phyloP scores from a whole-genome alignment of 1,140 invertebrate genomes.

The Lepidurus couesii region DNA sequence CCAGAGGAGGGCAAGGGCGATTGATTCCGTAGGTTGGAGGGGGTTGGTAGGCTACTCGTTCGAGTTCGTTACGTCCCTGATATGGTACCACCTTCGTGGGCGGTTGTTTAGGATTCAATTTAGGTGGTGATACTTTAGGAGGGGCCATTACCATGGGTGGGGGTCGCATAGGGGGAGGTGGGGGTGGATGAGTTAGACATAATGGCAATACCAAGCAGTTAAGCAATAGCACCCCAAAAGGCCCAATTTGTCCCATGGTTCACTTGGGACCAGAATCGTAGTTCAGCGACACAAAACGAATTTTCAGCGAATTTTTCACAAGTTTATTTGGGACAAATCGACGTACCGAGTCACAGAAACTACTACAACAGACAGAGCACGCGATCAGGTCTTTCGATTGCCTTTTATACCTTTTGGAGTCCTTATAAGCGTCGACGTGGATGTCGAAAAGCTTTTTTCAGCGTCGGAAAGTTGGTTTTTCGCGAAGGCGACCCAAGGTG shows the following conservation, averaged over 20 bases:
- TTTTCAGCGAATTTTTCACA: too few relatives aligned
- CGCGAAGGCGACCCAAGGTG: neutral
- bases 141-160: neutral
- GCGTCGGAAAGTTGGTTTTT: neutral
- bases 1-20: conserved; percentile 23
- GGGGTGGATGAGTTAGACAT: neutral
- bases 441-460: neutral
- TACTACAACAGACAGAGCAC: neutral
- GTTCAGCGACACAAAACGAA: too few relatives aligned
- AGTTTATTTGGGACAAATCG: too few relatives aligned
- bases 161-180: neutral
- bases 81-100: neutral
- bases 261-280: neutral
- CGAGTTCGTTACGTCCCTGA: neutral
- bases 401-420: neutral
- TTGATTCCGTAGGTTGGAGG: neutral
- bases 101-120: neutral
- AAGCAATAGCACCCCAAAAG: neutral
- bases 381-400: neutral
- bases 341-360: too few relatives aligned
- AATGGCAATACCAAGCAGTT: neutral
- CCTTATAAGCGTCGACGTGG: neutral
- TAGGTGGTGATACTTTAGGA: neutral
- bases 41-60: neutral
- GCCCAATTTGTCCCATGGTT: neutral